Evolutionary conservation across 2,797 vertebrate genomes (phyloP), one percentile per base, ranked within the genome.

Genomic region (Merluccius polli): DNA sequence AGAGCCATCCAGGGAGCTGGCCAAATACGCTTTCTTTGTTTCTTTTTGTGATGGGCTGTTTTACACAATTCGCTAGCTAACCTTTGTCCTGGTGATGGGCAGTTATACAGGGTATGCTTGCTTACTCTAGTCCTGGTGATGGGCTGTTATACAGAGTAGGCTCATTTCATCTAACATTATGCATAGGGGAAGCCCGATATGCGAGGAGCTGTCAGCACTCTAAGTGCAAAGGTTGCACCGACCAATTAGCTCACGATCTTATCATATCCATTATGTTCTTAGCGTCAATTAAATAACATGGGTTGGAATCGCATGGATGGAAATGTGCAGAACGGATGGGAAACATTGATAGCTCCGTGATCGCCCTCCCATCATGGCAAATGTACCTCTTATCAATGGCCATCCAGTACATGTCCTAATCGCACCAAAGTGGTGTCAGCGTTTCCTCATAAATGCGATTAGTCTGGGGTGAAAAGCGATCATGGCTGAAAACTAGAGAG

Each of bases 401-500:
- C n/a, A n/a, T 83, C 83, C 73, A 74, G 89, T 90, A 87, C 85
- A 87, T 83, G 85, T 78, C 69, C 80, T 90, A 87, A 90, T 90
- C 88, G 81, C 80, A 76, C 69, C 70, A 79, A 80, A 89, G 82
- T 88, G 82, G 78, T 80, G 73, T 84, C 79, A 81, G 79, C 77
- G 70, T 78, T 78, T 78, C 79, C 81, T 79, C 70, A 67, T 65
- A 24, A 83, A 89, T 87, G 75, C 79, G 81, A 92, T 91, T 85
- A 84, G 63, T 77, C 78, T n/a, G 21, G 41, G 70, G 52, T 21
- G 21, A 9, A 24, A 76, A 85, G 83, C 83, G n/a, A 68, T 1
- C 9, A 21, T 78, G n/a, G 75, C 73, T 63, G 48, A 70, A 21
- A 69, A 68, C 52, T 74, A 67, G 16, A 70, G 52, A 70, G 41